phyloP scores from a whole-genome alignment of 1,140 invertebrate species.

The Anagrus nilaparvatae region DNA sequence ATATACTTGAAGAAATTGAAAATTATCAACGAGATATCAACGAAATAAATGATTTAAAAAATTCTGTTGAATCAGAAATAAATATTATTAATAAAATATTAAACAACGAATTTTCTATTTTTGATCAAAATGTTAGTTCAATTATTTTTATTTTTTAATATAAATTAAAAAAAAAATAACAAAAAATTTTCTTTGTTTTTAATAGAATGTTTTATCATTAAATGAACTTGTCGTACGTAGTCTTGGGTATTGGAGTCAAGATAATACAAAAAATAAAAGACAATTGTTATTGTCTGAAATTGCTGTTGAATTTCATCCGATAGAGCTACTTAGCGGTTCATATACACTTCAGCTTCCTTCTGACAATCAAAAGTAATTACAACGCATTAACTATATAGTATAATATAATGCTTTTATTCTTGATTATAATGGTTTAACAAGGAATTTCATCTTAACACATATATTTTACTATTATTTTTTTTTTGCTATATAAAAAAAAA shows the following conservation, averaged over 20 bases:
- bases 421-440: too few relatives aligned
- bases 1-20: slow-evolving; percentile 40
- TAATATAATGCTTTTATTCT: too few relatives aligned
- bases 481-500: too few relatives aligned
- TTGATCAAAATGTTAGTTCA: slow-evolving; percentile 41
- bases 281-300: slow-evolving; percentile 26
- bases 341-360: slow-evolving; percentile 30
- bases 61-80: slow-evolving; percentile 37
- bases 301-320: slow-evolving; percentile 26
- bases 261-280: slow-evolving; percentile 9
- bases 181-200: slow-evolving; percentile 7
- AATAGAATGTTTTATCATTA: slow-evolving; percentile 31
- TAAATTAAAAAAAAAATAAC: neutral
- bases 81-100: slow-evolving; percentile 43
- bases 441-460: too few relatives aligned
- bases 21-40: slow-evolving; percentile 38
- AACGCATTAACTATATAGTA: too few relatives aligned
- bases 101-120: slow-evolving; percentile 37
- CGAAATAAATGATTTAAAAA: slow-evolving; percentile 27
- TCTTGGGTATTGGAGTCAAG: slow-evolving; percentile 13
- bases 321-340: slow-evolving; percentile 23
- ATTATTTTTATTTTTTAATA: slow-evolving; percentile 7
- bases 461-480: too few relatives aligned
- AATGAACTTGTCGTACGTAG: slow-evolving; percentile 23
- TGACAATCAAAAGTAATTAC: slow-evolving; percentile 32